phyloP scores from a whole-genome alignment of 2,888 invertebrate genomes.

The Scotopteryx bipunctaria region DNA sequence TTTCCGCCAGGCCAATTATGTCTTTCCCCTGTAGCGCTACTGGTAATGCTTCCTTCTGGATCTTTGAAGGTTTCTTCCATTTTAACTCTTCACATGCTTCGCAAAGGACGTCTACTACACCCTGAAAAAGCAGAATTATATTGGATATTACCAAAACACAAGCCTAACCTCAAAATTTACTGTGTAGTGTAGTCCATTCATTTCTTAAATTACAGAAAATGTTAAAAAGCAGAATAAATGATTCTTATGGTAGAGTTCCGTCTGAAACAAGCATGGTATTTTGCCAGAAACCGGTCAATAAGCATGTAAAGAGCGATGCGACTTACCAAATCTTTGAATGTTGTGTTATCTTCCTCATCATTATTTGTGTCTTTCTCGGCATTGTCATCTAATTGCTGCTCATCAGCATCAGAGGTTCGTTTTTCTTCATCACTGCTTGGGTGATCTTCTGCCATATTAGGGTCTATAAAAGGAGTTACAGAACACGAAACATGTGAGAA shows the following conservation, averaged over 20 bases:
- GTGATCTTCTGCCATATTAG: constrained; percentile 62
- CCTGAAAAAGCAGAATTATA: constrained; percentile 79
- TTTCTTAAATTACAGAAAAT: no score
- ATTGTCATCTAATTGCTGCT: constrained; percentile 42
- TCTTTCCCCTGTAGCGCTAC: constrained; percentile 93
- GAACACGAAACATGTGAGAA: constrained; percentile 31
- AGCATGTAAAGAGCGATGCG: not conserved
- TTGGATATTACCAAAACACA: constrained; percentile 9
- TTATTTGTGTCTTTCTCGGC: constrained; percentile 39
- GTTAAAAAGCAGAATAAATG: not conserved
- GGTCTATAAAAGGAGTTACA: constrained; percentile 1
- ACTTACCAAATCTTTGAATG: constrained; percentile 77
- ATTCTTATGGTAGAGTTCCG: not conserved
- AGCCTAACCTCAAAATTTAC: constrained; percentile 47
- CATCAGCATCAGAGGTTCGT: constrained; percentile 47
- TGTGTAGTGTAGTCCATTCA: no score
- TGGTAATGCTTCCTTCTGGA: constrained; percentile 97
- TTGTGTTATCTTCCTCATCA: constrained; percentile 57
- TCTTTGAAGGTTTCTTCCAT: constrained; percentile 97
- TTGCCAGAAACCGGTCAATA: not conserved
- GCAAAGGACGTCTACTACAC: constrained; percentile 94
- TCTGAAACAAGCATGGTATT: not conserved
- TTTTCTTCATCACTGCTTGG: constrained; percentile 55
- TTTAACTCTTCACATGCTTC: constrained; percentile 96
- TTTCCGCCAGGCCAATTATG: constrained; percentile 87